Evolutionary conservation across 2,113 vertebrate genomes (phyloP).

Genomic region (Trogon surrucura): DNA sequence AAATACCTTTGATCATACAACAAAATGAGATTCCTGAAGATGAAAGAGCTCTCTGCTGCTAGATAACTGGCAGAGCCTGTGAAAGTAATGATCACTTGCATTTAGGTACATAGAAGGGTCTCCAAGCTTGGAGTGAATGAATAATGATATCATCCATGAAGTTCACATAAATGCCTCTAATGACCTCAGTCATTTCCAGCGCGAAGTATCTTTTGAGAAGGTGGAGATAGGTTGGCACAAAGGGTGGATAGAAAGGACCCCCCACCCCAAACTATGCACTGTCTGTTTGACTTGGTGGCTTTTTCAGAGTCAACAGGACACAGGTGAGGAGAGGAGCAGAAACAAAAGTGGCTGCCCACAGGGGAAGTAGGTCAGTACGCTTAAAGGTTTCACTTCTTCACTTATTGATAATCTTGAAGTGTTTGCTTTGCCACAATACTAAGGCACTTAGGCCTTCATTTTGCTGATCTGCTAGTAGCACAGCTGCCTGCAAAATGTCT

Average conservation of each 20-base stretch:
- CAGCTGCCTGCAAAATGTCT: not conserved
- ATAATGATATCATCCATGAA: not conserved
- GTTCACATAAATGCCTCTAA: not conserved
- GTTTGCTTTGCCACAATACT: not conserved
- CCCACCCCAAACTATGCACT: rapidly evolving
- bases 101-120: not conserved
- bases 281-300: not conserved
- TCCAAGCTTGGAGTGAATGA: not conserved
- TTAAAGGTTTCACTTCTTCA: not conserved
- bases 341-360: not conserved
- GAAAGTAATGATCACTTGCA: constrained; percentile 16
- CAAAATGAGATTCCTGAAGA: constrained; percentile 26
- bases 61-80: not conserved
- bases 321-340: not conserved
- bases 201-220: not conserved
- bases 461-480: not conserved
- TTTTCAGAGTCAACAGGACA: not conserved
- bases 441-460: not conserved
- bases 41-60: constrained; percentile 12
- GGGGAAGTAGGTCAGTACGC: not conserved
- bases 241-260: not conserved
- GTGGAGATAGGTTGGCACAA: not conserved
- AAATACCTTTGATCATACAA: constrained; percentile 48
- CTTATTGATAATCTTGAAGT: not conserved
- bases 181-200: not conserved